Conservation (phyloP, 2,888 invertebrate species). For the Agrochola lychnidis region DNA sequence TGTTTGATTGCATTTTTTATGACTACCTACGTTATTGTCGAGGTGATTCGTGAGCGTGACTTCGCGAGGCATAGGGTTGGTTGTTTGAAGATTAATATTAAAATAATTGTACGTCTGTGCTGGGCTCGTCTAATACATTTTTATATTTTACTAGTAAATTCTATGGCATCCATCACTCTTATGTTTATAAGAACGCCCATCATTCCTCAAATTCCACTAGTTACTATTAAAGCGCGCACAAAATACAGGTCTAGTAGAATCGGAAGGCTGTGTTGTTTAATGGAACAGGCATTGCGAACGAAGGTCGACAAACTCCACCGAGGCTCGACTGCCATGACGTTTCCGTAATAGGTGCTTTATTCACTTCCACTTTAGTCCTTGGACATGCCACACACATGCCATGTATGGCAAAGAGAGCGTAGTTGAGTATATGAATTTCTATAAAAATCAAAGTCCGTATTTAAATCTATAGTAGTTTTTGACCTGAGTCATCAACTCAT, state of each 20-base stretch:
- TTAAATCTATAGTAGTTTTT: background rate
- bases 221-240: background rate
- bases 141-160: background rate
- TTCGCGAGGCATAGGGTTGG: background rate
- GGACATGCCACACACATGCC: constrained; percentile 49
- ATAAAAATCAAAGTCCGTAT: background rate
- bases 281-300: constrained; percentile 75
- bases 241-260: constrained; percentile 66
- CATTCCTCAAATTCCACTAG: constrained; percentile 13
- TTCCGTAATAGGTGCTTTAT: constrained; percentile 76
- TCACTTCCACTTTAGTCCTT: constrained; percentile 72
- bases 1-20: constrained; percentile 33
- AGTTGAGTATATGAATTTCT: background rate
- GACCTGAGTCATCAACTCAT: background rate
- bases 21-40: constrained; percentile 7
- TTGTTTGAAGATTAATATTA: constrained; percentile 10
- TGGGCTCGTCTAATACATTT: background rate
- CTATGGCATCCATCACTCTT: background rate
- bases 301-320: constrained; percentile 82
- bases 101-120: constrained; percentile 6
- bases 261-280: constrained; percentile 63
- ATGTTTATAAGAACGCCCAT: background rate
- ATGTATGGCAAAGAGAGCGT: constrained; percentile 28
- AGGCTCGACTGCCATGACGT: constrained; percentile 69
- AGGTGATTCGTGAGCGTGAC: constrained; percentile 11